These are phyloP conservation scores for Melikaiella ostensackeni DNA, from an alignment of 2,888 invertebrate species.

Conservation along the genomic window DNA sequence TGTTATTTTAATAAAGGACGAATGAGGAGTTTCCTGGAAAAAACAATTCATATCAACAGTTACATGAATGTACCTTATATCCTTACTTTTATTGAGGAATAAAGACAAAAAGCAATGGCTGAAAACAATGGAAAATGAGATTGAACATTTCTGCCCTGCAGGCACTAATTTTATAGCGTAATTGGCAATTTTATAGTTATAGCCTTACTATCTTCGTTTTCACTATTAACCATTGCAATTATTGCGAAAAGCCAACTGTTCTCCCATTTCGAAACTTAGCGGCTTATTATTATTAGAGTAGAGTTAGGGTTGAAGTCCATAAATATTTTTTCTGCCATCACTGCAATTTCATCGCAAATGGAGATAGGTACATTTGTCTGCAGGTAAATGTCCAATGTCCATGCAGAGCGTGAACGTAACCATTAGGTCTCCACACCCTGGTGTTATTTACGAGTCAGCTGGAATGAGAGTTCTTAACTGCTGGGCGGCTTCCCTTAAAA, in stretches of 20 bases:
- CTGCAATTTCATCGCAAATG: constrained; percentile 28
- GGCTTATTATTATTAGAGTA: constrained; percentile 25
- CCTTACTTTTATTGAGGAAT: not conserved
- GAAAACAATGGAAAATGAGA: not conserved
- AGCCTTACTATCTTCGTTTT: not conserved
- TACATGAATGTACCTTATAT: not conserved
- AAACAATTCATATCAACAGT: not conserved
- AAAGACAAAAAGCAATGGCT: not conserved
- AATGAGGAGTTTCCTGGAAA: not conserved
- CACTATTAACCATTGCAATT: not conserved
- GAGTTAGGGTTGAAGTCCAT: constrained; percentile 19
- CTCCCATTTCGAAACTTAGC: not conserved
- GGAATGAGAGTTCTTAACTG: constrained; percentile 34
- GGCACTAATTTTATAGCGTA: not conserved
- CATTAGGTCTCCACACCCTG: constrained; percentile 22
- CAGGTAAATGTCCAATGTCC: constrained; percentile 31
- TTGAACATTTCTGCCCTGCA: not conserved
- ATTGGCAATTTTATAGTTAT: not conserved
- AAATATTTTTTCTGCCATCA: constrained; percentile 36
- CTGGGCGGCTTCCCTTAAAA: constrained; percentile 37
- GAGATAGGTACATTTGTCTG: constrained; percentile 32
- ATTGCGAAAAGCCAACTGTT: constrained; percentile 20
- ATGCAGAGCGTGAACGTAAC: constrained; percentile 38
- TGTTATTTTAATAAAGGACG: not conserved
- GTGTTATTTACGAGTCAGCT: constrained; percentile 37